Base-by-base conservation (phyloP, 2,113 vertebrate genomes). In the Eclectus roratus region DNA sequence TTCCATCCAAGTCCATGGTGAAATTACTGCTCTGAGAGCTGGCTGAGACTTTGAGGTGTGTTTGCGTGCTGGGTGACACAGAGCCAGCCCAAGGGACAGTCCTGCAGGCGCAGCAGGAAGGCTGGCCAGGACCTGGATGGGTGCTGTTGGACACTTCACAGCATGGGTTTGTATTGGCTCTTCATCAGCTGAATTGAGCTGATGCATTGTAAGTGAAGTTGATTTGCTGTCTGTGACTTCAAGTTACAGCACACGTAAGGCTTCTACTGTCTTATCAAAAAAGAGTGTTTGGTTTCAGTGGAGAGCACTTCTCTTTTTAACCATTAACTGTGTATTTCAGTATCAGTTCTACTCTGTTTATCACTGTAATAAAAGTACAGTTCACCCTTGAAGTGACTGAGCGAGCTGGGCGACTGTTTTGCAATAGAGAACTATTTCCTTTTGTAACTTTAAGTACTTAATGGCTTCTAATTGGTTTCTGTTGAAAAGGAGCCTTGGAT, bases 401-500 rank as follows among this genome's bases (percentile, higher is more conserved):
- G 33, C 11, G 29, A 43, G 24, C 41, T 52, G 78, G 39, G 31
- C 49, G 71, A 47, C 31, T 37, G 41, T 86, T 94, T 69, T 79
- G 55, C 84, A 74, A 77, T 13, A 37, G 56, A 50, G 52, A 92
- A 35, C 44, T 23, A 12, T 47, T 93, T 88, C 46, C 66, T 88
- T 89, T 69, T 81, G 85, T 89, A 94, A 96, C 28, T 27, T 21
- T 24, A 56, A 85, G 80, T 18, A 28, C 84, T 91, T 93, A 91
- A 91, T 83, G 88, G 80, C 69, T 79, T 91, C 33, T 93, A n/a
- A 72, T 84, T 92, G 60, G 55, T 47, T 80, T 91, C 53, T 65
- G 3, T 24, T 68, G 55, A 52, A 76, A 50, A 79, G 35, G 64
- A 88, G 21, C 17, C 35, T 35, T 0, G 0, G 53, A 20, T 77